Evolutionary conservation across 1,140 invertebrate species (phyloP).

Genomic region (Neotoxoptera formosana): DNA sequence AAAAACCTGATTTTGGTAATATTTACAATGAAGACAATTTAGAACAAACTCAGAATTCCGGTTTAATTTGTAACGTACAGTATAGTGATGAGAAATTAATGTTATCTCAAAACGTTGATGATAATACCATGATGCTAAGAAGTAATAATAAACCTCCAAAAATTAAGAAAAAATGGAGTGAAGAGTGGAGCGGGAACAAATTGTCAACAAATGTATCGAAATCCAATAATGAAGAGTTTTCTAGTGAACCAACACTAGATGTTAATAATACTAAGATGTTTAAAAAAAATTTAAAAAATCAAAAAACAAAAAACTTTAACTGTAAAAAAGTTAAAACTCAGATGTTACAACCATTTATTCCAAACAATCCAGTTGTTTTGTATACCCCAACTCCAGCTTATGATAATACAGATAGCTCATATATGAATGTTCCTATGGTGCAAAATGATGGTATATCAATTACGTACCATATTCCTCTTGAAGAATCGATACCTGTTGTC

Average conservation of each 20-base stretch:
- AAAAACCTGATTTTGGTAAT: background rate
- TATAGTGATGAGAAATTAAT: background rate
- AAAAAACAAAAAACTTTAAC: background rate
- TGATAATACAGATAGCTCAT: background rate
- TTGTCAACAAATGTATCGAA: background rate
- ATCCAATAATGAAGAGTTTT: background rate
- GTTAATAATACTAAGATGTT: background rate
- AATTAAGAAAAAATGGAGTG: slow-evolving; percentile 31
- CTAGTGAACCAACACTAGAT: background rate
- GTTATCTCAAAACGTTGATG: background rate
- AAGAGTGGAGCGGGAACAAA: background rate
- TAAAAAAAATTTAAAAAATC: background rate
- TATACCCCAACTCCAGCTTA: background rate
- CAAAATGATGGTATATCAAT: background rate
- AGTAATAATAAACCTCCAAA: slow-evolving; percentile 13
- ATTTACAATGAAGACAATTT: too few relatives aligned
- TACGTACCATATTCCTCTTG: background rate
- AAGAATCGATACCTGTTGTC: background rate
- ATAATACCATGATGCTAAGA: background rate
- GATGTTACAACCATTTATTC: background rate
- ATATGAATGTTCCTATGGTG: background rate
- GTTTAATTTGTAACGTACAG: background rate
- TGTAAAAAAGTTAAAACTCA: background rate
- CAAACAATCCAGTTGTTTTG: background rate
- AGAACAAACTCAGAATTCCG: background rate